Evolutionary conservation across 2,797 vertebrate species (phyloP).

Genomic region (Leucoraja ocellata): DNA sequence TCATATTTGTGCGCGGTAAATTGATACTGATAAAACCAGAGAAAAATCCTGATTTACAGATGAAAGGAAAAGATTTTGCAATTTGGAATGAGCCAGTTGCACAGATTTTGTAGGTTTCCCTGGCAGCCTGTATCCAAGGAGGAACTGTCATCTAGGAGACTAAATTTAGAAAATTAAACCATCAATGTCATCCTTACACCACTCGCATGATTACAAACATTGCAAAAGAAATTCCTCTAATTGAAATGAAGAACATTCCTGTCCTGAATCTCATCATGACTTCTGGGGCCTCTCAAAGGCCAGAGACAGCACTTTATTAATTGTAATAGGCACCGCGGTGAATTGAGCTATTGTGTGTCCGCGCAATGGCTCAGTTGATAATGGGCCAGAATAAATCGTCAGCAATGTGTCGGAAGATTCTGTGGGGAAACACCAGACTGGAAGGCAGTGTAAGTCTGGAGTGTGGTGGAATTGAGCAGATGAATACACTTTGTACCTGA

Average conservation of each 20-base stretch:
- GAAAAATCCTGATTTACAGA: neutral
- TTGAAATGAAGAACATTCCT: neutral
- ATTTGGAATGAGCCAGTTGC: neutral
- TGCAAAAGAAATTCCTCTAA: neutral
- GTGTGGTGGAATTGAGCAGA: no score
- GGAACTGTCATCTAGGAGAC: neutral
- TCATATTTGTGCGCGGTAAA: neutral
- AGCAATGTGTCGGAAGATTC: no score
- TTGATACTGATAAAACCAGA: neutral
- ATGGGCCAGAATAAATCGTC: no score
- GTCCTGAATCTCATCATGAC: neutral
- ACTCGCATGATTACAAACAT: neutral
- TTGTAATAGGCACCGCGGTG: neutral
- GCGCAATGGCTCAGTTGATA: no score
- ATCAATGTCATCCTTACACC: neutral
- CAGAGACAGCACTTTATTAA: neutral
- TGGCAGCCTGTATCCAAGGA: neutral
- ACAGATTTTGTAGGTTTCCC: neutral
- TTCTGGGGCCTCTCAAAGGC: neutral
- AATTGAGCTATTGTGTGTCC: neutral
- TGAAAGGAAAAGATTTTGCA: neutral
- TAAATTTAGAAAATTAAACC: neutral
- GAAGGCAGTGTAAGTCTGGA: no score
- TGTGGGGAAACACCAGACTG: no score
- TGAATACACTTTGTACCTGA: no score